phyloP scores from a whole-genome alignment of 64 coral and sea anemone genomes.

The Exaiptasia diaphana region DNA sequence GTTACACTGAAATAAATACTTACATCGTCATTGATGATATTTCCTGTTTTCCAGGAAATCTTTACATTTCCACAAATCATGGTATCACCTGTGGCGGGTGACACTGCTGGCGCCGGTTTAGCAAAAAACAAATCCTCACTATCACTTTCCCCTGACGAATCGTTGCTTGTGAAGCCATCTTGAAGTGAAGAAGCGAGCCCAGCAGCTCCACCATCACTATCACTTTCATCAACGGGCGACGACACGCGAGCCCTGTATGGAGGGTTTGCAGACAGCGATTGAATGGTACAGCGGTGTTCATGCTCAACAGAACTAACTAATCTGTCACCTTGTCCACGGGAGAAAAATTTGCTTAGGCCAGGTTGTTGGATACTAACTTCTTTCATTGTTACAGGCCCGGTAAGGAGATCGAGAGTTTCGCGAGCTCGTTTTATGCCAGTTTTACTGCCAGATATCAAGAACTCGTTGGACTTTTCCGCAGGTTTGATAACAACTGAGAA shows the following conservation, averaged over 20 bases:
- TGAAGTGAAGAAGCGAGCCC: too few relatives aligned
- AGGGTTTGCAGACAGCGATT: neutral
- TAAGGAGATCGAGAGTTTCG: neutral
- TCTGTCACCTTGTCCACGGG: slow-evolving; percentile 2
- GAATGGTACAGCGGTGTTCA: slow-evolving; percentile 14
- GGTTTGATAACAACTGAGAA: slow-evolving; percentile 18
- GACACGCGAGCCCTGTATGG: neutral
- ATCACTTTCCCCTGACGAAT: neutral
- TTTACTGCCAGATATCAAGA: slow-evolving; percentile 49
- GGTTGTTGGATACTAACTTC: slow-evolving; percentile 23
- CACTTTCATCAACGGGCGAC: neutral
- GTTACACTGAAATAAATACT: neutral
- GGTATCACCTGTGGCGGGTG: neutral
- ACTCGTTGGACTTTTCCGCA: neutral
- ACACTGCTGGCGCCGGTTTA: neutral
- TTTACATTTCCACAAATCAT: neutral
- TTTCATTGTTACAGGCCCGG: neutral
- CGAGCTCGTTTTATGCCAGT: neutral
- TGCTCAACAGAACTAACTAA: slow-evolving; percentile 29
- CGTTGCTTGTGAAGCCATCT: neutral
- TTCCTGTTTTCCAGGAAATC: slow-evolving; percentile 4
- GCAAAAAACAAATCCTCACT: neutral
- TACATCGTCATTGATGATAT: neutral
- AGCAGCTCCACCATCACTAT: too few relatives aligned
- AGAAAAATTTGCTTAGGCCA: slow-evolving; percentile 24